A percentile compares a stretch with the other conserved stretches of the same genome.
Conservation (phyloP, 2,113 vertebrate genomes). For the Callionymus lyra region DNA sequence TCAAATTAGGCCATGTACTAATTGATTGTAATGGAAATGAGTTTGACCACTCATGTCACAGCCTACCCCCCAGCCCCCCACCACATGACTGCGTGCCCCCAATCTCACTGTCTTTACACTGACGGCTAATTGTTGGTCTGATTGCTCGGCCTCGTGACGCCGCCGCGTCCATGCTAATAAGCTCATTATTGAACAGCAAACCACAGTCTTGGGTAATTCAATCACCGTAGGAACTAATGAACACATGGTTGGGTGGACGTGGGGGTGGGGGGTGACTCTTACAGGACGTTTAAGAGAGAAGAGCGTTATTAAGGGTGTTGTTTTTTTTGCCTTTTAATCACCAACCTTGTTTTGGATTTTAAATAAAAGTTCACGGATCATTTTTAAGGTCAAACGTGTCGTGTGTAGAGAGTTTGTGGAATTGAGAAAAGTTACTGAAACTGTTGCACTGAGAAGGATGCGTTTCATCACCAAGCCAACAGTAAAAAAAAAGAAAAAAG, state of each 20-base stretch:
- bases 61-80: constrained; percentile 35
- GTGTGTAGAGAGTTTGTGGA: too few relatives aligned
- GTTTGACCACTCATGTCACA: constrained; percentile 51
- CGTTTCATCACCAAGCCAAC: too few relatives aligned
- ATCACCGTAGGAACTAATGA: constrained; percentile 54
- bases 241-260: constrained; percentile 27
- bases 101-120: constrained; percentile 40
- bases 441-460: too few relatives aligned
- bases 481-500: too few relatives aligned
- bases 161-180: constrained; percentile 57
- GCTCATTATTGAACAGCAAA: constrained; percentile 61
- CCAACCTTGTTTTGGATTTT: too few relatives aligned
- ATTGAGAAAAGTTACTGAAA: too few relatives aligned
- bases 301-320: too few relatives aligned
- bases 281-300: too few relatives aligned
- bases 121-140: constrained; percentile 54
- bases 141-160: constrained; percentile 43
- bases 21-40: constrained; percentile 63
- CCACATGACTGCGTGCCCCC: constrained; percentile 28
- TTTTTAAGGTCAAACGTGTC: too few relatives aligned
- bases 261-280: too few relatives aligned
- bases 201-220: constrained; percentile 56
- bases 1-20: constrained; percentile 49
- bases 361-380: too few relatives aligned
- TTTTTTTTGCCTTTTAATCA: too few relatives aligned